Evolutionary conservation across 2,888 invertebrate species (phyloP).

Genomic region (Pristionchus maxplancki): DNA sequence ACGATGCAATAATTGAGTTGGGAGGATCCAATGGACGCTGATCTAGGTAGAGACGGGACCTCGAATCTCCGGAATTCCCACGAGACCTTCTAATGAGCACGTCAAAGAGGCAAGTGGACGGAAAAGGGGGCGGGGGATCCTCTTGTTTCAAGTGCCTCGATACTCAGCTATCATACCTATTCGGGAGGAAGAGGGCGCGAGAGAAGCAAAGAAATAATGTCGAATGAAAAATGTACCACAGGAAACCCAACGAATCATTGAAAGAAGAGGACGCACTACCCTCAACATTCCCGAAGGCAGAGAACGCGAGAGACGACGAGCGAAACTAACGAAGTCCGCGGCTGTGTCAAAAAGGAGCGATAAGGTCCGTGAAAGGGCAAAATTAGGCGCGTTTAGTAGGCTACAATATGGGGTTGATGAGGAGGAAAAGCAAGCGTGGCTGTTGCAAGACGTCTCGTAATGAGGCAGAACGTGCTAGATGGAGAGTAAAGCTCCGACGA

Average conservation of each 20-base stretch:
- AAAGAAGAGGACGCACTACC: no score
- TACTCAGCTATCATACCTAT: not conserved
- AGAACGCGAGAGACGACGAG: no score
- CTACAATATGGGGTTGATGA: not conserved
- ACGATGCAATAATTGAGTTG: no score
- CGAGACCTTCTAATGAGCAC: not conserved
- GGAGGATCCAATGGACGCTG: no score
- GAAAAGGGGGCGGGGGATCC: not conserved
- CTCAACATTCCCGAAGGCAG: no score
- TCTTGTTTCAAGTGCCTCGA: no score
- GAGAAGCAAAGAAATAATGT: no score
- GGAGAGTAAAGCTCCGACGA: not conserved
- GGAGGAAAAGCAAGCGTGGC: not conserved
- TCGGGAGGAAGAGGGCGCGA: no score
- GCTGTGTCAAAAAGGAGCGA: no score
- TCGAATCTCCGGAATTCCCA: not conserved
- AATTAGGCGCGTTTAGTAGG: not conserved
- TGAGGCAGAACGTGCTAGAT: not conserved
- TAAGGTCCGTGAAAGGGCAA: not conserved
- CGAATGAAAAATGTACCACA: no score
- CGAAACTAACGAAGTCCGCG: no score
- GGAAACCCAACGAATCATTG: no score
- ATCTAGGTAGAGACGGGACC: not conserved
- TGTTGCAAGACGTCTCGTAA: not conserved
- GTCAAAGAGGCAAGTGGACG: not conserved